These are phyloP conservation scores for Drosophila kambysellisi DNA, from an alignment of 2,888 invertebrate species.

Conservation along the genomic window DNA sequence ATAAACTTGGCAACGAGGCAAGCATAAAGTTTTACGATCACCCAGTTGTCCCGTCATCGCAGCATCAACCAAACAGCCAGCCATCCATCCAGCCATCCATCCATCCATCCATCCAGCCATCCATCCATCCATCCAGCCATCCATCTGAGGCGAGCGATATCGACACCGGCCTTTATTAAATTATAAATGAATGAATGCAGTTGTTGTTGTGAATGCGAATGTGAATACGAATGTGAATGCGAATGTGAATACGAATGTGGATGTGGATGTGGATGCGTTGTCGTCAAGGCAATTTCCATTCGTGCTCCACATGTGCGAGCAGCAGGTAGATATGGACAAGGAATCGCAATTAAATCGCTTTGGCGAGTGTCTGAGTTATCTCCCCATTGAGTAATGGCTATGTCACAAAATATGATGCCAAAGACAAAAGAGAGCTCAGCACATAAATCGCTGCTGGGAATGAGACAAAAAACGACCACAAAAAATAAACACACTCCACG, in stretches of 20 bases:
- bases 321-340: constrained; percentile 38
- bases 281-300: constrained; percentile 32
- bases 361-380: constrained; percentile 45
- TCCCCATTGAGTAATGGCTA: constrained; percentile 73
- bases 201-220: constrained; percentile 44
- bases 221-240: constrained; percentile 16
- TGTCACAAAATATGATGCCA: constrained; percentile 76
- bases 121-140: constrained; percentile 13
- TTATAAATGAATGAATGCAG: constrained; percentile 82
- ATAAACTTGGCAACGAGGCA: constrained; percentile 70
- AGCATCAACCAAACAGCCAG: constrained; percentile 15
- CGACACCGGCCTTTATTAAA: constrained; percentile 78
- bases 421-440: constrained; percentile 26
- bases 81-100: not conserved
- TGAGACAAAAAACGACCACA: constrained; percentile 21
- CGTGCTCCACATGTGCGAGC: constrained; percentile 34
- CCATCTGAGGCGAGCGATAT: constrained; percentile 44
- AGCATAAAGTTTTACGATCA: constrained; percentile 73
- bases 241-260: not conserved
- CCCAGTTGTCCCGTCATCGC: constrained; percentile 39
- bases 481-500: not conserved
- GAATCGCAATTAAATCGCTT: constrained; percentile 63
- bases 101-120: not conserved
- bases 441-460: constrained; percentile 42
- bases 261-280: constrained; percentile 37